Conservation (phyloP, 2,797 vertebrate genomes). For the Pelochelys cantorii region DNA sequence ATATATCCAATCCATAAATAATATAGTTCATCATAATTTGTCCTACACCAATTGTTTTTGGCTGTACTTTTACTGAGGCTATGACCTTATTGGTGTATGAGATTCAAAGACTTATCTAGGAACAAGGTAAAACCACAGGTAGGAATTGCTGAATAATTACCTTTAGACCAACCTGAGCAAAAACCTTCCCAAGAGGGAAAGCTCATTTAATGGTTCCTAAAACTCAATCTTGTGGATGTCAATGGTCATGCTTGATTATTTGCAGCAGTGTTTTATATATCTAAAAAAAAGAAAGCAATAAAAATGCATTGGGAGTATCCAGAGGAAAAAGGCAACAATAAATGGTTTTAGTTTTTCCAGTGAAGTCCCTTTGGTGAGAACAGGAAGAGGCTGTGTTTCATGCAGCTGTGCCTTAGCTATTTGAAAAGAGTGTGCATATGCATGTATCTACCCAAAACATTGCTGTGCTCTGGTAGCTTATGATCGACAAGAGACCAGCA, state of each 20-base stretch:
- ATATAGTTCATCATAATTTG: conserved; percentile 13
- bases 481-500: conserved; percentile 67
- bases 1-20: not conserved
- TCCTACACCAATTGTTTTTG: conserved; percentile 34
- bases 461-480: conserved; percentile 53
- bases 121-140: conserved; percentile 83
- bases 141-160: conserved; percentile 87
- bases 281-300: conserved; percentile 75
- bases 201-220: conserved; percentile 87
- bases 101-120: conserved; percentile 73
- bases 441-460: conserved; percentile 14
- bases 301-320: conserved; percentile 73
- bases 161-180: conserved; percentile 86
- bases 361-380: conserved; percentile 62
- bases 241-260: conserved; percentile 87
- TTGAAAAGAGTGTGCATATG: conserved; percentile 15
- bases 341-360: conserved; percentile 69
- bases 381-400: conserved; percentile 52
- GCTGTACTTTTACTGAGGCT: conserved; percentile 58
- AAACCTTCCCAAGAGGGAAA: conserved; percentile 83
- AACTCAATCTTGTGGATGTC: conserved; percentile 87
- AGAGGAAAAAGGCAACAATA: conserved; percentile 70
- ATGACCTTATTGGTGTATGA: conserved; percentile 78
- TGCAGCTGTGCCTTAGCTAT: conserved; percentile 56
- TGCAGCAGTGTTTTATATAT: conserved; percentile 78